Percentiles rank a stretch among this genome's conserved stretches.
Evolutionary conservation across 92 coral and sea anemone species (phyloP).

Genomic region (Desmophyllum pertusum): DNA sequence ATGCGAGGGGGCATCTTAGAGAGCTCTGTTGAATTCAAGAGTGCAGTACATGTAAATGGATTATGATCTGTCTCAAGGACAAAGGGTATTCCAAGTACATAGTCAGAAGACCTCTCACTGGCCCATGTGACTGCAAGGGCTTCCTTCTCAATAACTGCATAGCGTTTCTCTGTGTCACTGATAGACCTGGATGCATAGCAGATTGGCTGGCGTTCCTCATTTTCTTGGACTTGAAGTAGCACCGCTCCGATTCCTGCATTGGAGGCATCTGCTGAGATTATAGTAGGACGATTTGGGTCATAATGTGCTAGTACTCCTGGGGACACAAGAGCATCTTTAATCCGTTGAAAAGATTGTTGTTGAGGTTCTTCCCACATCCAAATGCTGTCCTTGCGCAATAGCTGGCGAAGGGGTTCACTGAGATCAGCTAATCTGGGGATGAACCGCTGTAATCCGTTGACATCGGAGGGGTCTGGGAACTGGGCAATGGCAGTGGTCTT

Average conservation of each 20-base stretch:
- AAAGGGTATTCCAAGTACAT: conserved; percentile 4
- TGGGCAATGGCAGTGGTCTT: no score
- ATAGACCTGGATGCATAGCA: conserved; percentile 63
- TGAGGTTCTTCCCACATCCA: conserved; percentile 48
- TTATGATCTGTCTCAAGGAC: conserved; percentile 50
- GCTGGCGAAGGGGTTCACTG: no score
- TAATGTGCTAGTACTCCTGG: conserved; percentile 39
- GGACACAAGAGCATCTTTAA: conserved; percentile 24
- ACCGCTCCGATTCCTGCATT: conserved; percentile 54
- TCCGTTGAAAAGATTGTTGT: not conserved
- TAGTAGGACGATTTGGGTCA: conserved; percentile 34
- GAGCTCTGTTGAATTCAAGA: conserved; percentile 48
- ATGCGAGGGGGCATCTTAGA: conserved; percentile 57
- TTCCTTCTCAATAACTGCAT: conserved; percentile 55
- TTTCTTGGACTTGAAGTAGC: conserved; percentile 47
- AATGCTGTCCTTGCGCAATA: conserved; percentile 3
- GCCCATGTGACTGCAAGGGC: conserved; percentile 32
- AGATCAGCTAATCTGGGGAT: no score
- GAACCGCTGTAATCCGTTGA: no score
- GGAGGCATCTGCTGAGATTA: conserved; percentile 64
- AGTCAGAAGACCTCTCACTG: conserved; percentile 21
- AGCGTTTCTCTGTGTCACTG: conserved; percentile 52
- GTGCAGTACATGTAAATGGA: conserved; percentile 46
- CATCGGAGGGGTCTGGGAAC: no score
- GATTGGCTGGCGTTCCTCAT: conserved; percentile 55